Evolutionary conservation across 2,888 invertebrate genomes (phyloP), one percentile per base, ranked within the genome.

Genomic region (Dyspetes luteomarginatus): DNA sequence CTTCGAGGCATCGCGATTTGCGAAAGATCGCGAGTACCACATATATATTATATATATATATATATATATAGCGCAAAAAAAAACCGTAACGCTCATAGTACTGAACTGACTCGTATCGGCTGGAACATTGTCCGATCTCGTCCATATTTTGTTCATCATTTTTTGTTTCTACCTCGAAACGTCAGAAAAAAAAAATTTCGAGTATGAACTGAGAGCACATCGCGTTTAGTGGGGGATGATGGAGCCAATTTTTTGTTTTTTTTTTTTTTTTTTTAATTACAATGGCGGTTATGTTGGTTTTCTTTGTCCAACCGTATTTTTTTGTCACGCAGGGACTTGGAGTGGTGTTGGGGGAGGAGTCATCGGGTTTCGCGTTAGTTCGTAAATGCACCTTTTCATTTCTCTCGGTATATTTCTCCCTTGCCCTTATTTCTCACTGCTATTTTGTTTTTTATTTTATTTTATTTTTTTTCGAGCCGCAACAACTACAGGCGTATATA

Each of bases 341-440:
- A 52, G 64, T 73, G 79, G 68, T 58, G 58, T 73, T 62, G 68
- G 41, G 58, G 41, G 75, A 71, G 71, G 74, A 64, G 69, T 72
- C 67, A 52, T 71, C 74, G 60, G 67, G 71, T 75, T 52, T 60
- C 45, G 67, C 64, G 58, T 55, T 22, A 28, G 43, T 58, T 45
- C 28, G 56, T 43, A 24, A 22, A 36, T 55, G 41, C 26, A 58
- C 43, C 19, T 58, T 41, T 17, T 30, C 30, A 17, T 56, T n/a
- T 24, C 19, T 55, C 55, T 45, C 30, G n/a, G n/a, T n/a, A 9
- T 28, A 5, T 24, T n/a, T 72, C 41, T 52, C 36, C 30, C 41
- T 71, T 36, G 5, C 15, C 30, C 30, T 30, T 58, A 9, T 30
- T 17, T 58, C 26, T 30, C 26, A 15, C 30, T 30, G 9, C 9